phyloP scores from a whole-genome alignment of 2,797 vertebrate genomes.

The Anolis apletophallus region DNA sequence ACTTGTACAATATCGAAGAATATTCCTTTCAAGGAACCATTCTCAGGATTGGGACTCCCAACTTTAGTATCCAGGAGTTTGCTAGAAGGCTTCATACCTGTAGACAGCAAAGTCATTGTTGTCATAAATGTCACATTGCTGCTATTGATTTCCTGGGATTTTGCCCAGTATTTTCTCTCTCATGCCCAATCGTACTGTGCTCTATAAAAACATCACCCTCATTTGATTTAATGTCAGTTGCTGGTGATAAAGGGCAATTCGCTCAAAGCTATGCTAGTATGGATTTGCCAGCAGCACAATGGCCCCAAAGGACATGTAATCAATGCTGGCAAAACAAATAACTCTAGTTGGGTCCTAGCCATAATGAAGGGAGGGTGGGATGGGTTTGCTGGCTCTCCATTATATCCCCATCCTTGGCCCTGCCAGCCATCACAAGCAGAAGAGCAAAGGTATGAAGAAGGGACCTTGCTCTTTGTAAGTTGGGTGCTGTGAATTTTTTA shows the following conservation, averaged over 20 bases:
- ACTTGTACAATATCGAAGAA: too few species aligned
- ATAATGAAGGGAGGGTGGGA: not conserved
- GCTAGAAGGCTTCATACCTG: not conserved
- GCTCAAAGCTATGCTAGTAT: not conserved
- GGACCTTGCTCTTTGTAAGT: not conserved
- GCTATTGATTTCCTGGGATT: not conserved
- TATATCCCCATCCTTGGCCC: not conserved
- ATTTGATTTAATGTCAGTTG: not conserved
- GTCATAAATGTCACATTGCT: not conserved
- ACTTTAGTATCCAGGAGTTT: not conserved
- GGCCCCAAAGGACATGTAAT: not conserved
- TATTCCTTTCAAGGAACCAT: not conserved
- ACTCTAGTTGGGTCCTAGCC: too few species aligned
- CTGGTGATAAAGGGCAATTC: not conserved
- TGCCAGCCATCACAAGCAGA: not conserved
- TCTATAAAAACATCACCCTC: not conserved
- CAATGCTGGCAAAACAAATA: not conserved
- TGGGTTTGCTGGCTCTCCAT: too few species aligned
- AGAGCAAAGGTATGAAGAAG: not conserved
- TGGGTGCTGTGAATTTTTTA: too few species aligned
- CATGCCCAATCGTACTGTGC: not conserved
- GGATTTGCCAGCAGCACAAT: not conserved
- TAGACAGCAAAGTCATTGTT: fast-evolving
- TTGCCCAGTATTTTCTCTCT: not conserved
- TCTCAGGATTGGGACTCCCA: fast-evolving